Evolutionary conservation across 2,888 invertebrate species (phyloP), one percentile per base, ranked within the genome.

Genomic region (Chydorus sphaericus): DNA sequence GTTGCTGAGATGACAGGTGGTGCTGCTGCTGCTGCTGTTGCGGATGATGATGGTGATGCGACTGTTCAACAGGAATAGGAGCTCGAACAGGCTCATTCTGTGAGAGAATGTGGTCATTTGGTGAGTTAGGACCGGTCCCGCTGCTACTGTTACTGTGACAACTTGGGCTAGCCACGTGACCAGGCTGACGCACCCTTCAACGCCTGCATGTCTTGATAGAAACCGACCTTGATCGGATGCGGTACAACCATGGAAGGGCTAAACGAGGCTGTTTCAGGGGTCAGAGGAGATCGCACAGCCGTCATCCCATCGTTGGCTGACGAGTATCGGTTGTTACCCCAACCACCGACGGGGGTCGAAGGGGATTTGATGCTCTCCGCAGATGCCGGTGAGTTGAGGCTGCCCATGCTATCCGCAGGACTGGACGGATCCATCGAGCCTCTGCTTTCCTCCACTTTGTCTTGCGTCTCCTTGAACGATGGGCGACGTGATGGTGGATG

Each of bases 141-240:
- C 52, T 39, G 39, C 36, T 50, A 18, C 50, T 50, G 50, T 36
- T 52, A 36, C 52, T 33, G 8, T 33, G 52, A 26, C 52, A 36
- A 29, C 23, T 52, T n/a, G 52, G 52, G 31, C 23, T 52, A 14
- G 23, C 28, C 14, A 44, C 44, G 26, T 44, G 44, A 20, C 20
- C 36, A 29, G 53, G 28, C n/a, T 10, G 33, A 48, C 31, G 36
- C 48, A n/a, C 37, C 49, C 31, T 28, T 48, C 14, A 10, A 62
- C 56, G 65, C 64, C 10, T 63, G 63, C 26, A 83, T 84, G 63
- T 89, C 89, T 68, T 90, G 89, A 69, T 90, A 89, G 68, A 90
- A 90, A 4, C 89, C 89, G 33, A 87, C 88, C 62, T 88, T 77
- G 5, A 89, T 83, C 1, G 77, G 72, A 6, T 82, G 75, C n/a